These are phyloP conservation scores for Lordiphosa stackelbergi DNA, from an alignment of 1,140 invertebrate species.

Conservation along the genomic window DNA sequence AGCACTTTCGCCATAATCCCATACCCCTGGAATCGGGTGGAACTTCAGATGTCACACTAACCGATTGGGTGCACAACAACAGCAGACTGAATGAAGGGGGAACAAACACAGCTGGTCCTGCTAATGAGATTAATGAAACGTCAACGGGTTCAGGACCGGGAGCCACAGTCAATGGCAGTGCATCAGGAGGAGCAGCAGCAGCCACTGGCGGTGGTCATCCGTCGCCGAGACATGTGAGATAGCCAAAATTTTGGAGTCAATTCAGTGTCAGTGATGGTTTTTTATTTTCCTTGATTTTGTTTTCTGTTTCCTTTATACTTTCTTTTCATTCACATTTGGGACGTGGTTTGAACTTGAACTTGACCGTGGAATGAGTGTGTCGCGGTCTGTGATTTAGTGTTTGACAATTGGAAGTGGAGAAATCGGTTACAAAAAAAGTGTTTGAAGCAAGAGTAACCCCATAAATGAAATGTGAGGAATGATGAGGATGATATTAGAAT, in stretches of 20 bases:
- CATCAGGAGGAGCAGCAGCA: conserved; percentile 16
- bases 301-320: conserved; percentile 51
- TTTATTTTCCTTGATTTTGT: conserved; percentile 64
- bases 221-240: conserved; percentile 78
- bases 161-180: conserved; percentile 30
- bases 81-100: conserved; percentile 60
- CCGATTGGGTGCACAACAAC: conserved; percentile 91
- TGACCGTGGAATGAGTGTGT: background rate
- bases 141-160: conserved; percentile 9
- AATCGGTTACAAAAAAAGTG: too few relatives aligned
- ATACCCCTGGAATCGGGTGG: conserved; percentile 98
- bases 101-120: conserved; percentile 7
- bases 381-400: too few relatives aligned
- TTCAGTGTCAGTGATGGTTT: conserved; percentile 78
- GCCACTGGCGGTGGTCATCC: conserved; percentile 57
- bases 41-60: conserved; percentile 95
- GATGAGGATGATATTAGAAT: too few relatives aligned
- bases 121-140: conserved; percentile 31
- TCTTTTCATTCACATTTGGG: conserved; percentile 34
- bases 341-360: conserved; percentile 6
- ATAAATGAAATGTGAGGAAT: too few relatives aligned
- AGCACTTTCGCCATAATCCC: conserved; percentile 95
- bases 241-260: conserved; percentile 78
- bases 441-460: too few relatives aligned
- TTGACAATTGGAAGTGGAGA: too few relatives aligned